Conservation (phyloP, 2,113 vertebrate species). For the Lathamus discolor region DNA sequence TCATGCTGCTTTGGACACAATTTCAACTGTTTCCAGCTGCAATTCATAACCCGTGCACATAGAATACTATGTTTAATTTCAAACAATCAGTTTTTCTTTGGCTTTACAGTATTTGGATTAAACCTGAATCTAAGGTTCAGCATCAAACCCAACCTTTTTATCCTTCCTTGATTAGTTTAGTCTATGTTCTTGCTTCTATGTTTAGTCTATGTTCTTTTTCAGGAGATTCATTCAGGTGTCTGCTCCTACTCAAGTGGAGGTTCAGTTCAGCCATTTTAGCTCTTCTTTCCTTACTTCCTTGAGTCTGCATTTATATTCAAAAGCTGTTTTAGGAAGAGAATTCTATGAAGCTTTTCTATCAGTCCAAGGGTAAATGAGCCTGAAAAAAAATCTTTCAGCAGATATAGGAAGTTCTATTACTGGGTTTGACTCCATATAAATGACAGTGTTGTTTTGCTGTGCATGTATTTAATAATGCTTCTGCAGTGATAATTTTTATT, state of each 20-base stretch:
- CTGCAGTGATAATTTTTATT: constrained; percentile 21
- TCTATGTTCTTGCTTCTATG: neutral
- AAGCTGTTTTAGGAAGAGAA: constrained; percentile 29
- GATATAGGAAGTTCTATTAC: constrained; percentile 22
- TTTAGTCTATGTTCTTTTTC: neutral
- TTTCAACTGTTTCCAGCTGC: neutral
- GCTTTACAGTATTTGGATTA: constrained; percentile 25
- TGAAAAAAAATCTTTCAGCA: constrained; percentile 66
- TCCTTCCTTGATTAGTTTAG: constrained; percentile 33
- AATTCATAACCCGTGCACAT: neutral
- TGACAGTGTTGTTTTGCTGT: constrained; percentile 10
- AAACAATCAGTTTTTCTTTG: constrained; percentile 1
- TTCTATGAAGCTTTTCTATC: constrained; percentile 49
- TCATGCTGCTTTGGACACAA: neutral
- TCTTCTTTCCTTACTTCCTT: neutral
- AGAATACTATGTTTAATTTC: neutral
- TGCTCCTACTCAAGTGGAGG: neutral
- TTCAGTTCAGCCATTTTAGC: neutral
- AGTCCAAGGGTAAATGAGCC: constrained; percentile 64
- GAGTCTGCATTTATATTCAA: constrained; percentile 61
- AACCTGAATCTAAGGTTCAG: constrained; percentile 48
- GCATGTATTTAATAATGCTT: constrained; percentile 15
- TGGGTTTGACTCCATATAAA: constrained; percentile 10
- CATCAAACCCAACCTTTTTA: constrained; percentile 32
- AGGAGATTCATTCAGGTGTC: constrained; percentile 15